Percentiles rank a stretch among this genome's conserved stretches.
Evolutionary conservation across 2,113 vertebrate genomes (phyloP).

Genomic region (Propithecus coquereli): DNA sequence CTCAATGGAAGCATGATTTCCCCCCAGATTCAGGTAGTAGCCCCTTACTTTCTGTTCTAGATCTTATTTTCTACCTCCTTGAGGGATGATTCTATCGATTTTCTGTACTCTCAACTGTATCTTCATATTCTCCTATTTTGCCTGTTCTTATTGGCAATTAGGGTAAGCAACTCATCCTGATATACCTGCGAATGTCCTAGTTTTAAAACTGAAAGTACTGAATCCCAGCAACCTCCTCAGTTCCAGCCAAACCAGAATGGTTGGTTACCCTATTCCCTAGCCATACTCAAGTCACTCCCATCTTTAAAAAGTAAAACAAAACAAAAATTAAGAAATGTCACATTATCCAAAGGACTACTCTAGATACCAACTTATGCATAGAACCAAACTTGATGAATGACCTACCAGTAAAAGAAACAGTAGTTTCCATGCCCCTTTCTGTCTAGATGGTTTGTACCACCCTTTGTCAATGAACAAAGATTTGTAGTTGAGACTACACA

Average conservation of each 20-base stretch:
- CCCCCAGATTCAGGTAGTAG: neutral
- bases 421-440: neutral
- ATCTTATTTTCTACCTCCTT: neutral
- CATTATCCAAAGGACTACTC: neutral
- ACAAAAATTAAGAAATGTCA: conserved; percentile 9
- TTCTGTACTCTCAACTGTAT: neutral
- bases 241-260: neutral
- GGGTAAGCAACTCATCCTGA: neutral
- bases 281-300: neutral
- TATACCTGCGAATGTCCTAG: neutral
- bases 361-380: neutral
- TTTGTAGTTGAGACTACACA: neutral
- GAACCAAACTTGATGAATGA: neutral
- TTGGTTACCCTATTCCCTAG: neutral
- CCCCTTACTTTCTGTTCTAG: neutral
- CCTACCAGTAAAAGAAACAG: conserved; percentile 13
- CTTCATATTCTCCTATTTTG: neutral
- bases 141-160: neutral
- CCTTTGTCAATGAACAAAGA: neutral
- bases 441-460: neutral
- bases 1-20: neutral
- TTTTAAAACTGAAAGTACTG: neutral
- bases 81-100: neutral
- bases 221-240: neutral
- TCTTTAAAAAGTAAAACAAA: conserved; percentile 28